These are phyloP conservation scores for Leptogaster cylindrica DNA, from an alignment of 2,888 invertebrate species.

Conservation along the genomic window DNA sequence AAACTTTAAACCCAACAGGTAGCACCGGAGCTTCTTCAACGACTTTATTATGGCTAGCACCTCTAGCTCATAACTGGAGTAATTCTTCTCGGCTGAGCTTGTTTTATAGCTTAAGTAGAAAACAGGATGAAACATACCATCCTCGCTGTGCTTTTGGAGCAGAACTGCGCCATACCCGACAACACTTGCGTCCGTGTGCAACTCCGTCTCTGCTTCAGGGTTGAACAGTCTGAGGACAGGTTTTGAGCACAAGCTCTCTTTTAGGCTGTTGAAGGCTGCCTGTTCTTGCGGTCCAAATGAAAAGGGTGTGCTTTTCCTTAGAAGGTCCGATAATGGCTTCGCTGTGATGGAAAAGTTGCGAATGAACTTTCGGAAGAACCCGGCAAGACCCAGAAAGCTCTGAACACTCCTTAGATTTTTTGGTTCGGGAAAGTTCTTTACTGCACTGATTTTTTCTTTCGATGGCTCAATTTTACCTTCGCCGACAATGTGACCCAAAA, in stretches of 20 bases:
- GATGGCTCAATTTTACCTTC: conserved; percentile 8
- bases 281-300: conserved; percentile 45
- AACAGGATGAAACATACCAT: conserved; percentile 11
- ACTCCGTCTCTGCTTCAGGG: background rate
- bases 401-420: conserved; percentile 48
- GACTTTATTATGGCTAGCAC: conserved; percentile 16
- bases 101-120: conserved; percentile 11
- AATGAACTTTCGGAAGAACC: conserved; percentile 50
- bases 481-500: conserved; percentile 47
- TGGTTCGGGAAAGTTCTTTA: conserved; percentile 49
- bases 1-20: background rate
- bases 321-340: conserved; percentile 45
- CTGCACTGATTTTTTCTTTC: conserved; percentile 49
- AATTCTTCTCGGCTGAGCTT: background rate
- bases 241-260: background rate
- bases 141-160: background rate
- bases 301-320: conserved; percentile 46
- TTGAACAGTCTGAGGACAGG: conserved; percentile 41
- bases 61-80: conserved; percentile 19
- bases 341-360: conserved; percentile 46
- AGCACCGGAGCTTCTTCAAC: conserved; percentile 6
- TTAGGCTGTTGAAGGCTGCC: conserved; percentile 47
- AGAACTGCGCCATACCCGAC: conserved; percentile 13
- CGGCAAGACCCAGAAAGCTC: conserved; percentile 51
- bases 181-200: conserved; percentile 14